Evolutionary conservation across 2,113 vertebrate species (phyloP), one percentile per base, ranked within the genome.

Genomic region (Morone saxatilis): DNA sequence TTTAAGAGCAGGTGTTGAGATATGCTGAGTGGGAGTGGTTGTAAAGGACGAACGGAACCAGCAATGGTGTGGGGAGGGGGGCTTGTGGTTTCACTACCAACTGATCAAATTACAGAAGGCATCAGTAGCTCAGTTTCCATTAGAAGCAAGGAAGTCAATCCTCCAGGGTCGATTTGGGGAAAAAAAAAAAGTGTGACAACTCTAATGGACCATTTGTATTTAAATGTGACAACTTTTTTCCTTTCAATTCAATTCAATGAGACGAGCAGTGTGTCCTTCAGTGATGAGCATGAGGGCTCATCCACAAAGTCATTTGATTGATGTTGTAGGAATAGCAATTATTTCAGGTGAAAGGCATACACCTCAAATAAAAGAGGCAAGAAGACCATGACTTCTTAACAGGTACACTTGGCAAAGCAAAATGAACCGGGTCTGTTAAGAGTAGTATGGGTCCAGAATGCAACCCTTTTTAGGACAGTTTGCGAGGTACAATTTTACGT

Each of bases 1-100:
- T 93, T 93, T 91, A 90, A 92, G 86, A 91, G 94, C 92, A 95
- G 93, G 94, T 94, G 92, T 92, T 94, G 92, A 93, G 88, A 95
- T 92, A 89, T 86, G 88, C 84, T 83, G 80, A 88, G 72, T 73
- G 85, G 93, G 90, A 93, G 91, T 86, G 91, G 89, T 65, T 78
- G 76, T 74, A 83, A 86, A 82, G 78, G 63, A 87, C 73, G 59
- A 43, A 94, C 84, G 80, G 71, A 83, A 63, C 63, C 65, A 60
- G 76, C 59, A 43, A 20, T 47, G 51, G 76, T 70, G 85, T 81
- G 77, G 61, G 51, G 74, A 50, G 76, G 82, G 79, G 87, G 87
- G 54, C 78, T 88, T 84, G 88, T 75, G 86, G 88, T 93, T 91
- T 90, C 80, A 91, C 86, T 89, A 83, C 83, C 84, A 79, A 89